Evolutionary conservation across 2,113 vertebrate species (phyloP), one percentile per base, ranked within the genome.

Genomic region (Pluvianellus socialis): DNA sequence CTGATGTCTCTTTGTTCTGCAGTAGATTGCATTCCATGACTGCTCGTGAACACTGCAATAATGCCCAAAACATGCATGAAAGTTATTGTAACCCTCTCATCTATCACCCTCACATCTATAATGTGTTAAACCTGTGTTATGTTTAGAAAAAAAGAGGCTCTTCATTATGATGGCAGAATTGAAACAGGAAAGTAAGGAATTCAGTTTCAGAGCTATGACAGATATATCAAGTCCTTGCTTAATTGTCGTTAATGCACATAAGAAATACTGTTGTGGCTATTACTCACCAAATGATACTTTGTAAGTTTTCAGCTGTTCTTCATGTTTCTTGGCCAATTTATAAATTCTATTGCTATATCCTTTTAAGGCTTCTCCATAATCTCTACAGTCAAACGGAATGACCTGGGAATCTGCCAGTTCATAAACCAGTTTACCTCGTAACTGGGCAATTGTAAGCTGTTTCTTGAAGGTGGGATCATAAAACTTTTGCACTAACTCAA

Each of bases 391-490:
- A 1, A 99, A 98, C 40, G 99, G 99, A 73, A 99, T 98, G 76
- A 99, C 33, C 49, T 70, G 96, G 56, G 99, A 98, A 63, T 99
- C 98, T 6, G 99, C 99, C 93, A 99, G 97, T 75, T 97, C 98
- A 96, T 99, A 99, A 73, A 99, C 91, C 68, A 99, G 92, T 27
- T 98, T 98, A 10, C 98, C 99, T 96, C 99, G 98, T 86, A 99
- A 97, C 55, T 98, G 99, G 22, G 99, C 98, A 94, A 99, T 98
- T 1, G 98, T 96, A 21, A 98, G 98, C 55, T 99, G 98, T 53
- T 98, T 98, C 73, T 94, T 98, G 97, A 99, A 99, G 20, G 97
- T 94, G 3, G 99, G 99, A 90, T 99, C 99, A 13, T 99, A 99
- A 96, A 99, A 99, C 26, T 87, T 98, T 79, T 99, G 98, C 95